These are phyloP conservation scores for Anniella stebbinsi DNA, from an alignment of 2,797 vertebrate genomes.

Conservation along the genomic window DNA sequence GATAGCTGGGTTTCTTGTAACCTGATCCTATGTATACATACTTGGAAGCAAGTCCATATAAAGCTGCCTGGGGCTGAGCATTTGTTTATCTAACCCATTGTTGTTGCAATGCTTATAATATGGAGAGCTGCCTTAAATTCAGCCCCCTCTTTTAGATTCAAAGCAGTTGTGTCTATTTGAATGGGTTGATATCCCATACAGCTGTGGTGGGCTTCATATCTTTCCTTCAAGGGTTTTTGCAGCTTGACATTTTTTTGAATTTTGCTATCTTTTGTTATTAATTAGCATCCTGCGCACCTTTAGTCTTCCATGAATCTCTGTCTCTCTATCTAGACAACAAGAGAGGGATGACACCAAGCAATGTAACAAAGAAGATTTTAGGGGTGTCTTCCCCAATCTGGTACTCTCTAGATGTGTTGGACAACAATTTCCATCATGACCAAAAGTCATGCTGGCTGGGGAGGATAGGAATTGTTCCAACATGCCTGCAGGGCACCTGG, in stretches of 20 bases:
- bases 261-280: not conserved
- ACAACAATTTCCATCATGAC: not conserved
- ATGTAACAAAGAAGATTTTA: not conserved
- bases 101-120: not conserved
- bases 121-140: not conserved
- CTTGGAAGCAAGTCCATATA: not conserved
- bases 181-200: not conserved
- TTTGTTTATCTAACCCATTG: not conserved
- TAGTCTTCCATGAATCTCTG: not conserved
- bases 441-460: not conserved
- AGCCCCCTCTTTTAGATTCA: not conserved
- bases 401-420: not conserved
- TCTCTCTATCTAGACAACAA: too few relatives aligned
- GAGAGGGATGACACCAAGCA: too few relatives aligned
- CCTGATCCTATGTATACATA: not conserved
- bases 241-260: not conserved
- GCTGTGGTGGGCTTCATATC: not conserved
- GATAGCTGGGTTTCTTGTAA: not conserved
- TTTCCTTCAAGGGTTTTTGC: not conserved
- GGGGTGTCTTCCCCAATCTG: not conserved
- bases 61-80: not conserved
- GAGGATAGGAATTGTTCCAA: not conserved
- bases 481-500: not conserved
- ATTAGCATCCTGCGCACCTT: not conserved
- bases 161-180: not conserved